Percentiles rank a stretch among this genome's conserved stretches.
Evolutionary conservation across 2,888 invertebrate species (phyloP).

Genomic region (Arenicola marina): DNA sequence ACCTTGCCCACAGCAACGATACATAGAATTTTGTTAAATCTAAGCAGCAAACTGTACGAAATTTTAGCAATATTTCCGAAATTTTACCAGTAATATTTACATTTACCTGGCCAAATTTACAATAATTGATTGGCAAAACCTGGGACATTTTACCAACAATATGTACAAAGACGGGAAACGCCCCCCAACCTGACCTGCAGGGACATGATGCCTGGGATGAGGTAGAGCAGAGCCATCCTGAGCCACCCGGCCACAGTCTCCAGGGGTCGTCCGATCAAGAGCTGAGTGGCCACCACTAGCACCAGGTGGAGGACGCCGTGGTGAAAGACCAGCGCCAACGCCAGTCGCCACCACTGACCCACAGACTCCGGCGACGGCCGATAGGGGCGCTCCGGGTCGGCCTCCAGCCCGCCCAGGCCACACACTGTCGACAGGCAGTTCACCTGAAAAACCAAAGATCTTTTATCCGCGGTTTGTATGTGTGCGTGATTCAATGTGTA

Average conservation of each 20-base stretch:
- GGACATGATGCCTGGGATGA: conserved; percentile 38
- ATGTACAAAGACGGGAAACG: too few species aligned
- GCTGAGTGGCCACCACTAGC: conserved; percentile 35
- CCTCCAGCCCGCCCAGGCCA: neutral
- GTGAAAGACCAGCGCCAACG: conserved; percentile 40
- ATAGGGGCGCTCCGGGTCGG: neutral
- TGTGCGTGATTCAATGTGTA: too few species aligned
- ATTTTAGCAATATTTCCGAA: too few species aligned
- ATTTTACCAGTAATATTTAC: too few species aligned
- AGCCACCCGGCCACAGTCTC: conserved; percentile 47
- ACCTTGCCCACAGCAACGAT: too few species aligned
- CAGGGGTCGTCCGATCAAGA: conserved; percentile 38
- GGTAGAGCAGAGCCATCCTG: conserved; percentile 39
- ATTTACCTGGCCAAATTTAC: too few species aligned
- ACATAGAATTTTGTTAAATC: too few species aligned
- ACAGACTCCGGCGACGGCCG: neutral
- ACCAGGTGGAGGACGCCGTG: conserved; percentile 42
- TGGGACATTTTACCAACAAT: too few species aligned
- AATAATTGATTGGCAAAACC: too few species aligned
- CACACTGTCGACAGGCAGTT: neutral
- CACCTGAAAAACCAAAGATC: neutral
- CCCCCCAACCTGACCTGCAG: conserved; percentile 18
- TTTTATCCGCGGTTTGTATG: too few species aligned
- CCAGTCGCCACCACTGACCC: conserved; percentile 47
- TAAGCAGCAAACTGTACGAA: too few species aligned